Conservation (phyloP, 2,888 invertebrate species). For the Scaptomyza tumidula region DNA sequence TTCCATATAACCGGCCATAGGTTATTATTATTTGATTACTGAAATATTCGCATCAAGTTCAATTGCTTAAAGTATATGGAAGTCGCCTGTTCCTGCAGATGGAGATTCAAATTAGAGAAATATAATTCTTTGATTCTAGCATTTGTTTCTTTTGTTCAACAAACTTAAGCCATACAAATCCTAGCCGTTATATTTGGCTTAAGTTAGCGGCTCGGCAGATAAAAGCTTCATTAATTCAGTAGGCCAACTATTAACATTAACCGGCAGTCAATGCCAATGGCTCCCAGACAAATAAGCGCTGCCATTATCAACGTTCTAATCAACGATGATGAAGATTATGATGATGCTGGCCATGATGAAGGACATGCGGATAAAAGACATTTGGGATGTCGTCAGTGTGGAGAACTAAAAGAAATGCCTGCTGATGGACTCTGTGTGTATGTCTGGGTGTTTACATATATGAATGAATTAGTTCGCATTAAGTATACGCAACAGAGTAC, state of each 20-base stretch:
- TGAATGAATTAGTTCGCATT: slow-evolving; percentile 78
- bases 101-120: background rate
- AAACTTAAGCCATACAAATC: background rate
- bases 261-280: slow-evolving; percentile 25
- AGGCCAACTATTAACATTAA: slow-evolving; percentile 52
- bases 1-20: too few species aligned
- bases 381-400: slow-evolving; percentile 4
- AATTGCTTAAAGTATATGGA: too few species aligned
- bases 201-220: slow-evolving; percentile 20
- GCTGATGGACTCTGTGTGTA: slow-evolving; percentile 33
- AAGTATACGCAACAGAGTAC: slow-evolving; percentile 65
- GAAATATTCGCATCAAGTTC: too few species aligned
- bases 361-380: slow-evolving; percentile 29
- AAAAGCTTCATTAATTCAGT: slow-evolving; percentile 65
- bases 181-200: background rate
- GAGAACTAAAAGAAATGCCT: slow-evolving; percentile 17
- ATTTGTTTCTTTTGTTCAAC: background rate
- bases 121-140: background rate
- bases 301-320: slow-evolving; percentile 62
- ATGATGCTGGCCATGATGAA: slow-evolving; percentile 39
- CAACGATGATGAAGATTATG: slow-evolving; percentile 43
- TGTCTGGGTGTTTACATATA: slow-evolving; percentile 36
- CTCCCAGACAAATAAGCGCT: slow-evolving; percentile 38
- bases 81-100: too few species aligned
- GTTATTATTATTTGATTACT: too few species aligned